Conservation (phyloP, 2,797 vertebrate genomes). For the Helarctos malayanus region DNA sequence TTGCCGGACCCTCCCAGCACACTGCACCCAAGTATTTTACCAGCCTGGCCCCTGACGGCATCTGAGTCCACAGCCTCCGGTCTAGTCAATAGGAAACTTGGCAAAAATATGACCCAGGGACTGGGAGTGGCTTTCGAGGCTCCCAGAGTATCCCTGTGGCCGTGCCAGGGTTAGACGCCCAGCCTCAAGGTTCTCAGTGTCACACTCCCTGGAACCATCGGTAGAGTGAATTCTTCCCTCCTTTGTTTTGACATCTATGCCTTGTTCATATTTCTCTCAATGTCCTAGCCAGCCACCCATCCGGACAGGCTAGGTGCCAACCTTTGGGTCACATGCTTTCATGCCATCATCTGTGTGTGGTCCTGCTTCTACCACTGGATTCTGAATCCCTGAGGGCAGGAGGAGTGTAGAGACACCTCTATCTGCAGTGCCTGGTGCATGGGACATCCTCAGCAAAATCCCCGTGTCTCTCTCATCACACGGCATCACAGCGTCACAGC, state of each 20-base stretch:
- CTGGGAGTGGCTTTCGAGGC: not conserved
- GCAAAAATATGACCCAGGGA: not conserved
- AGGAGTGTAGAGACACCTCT: not conserved
- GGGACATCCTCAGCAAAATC: not conserved
- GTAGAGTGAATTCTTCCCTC: not conserved
- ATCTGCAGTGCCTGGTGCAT: not conserved
- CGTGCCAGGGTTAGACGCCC: too few species aligned
- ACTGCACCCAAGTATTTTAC: too few species aligned
- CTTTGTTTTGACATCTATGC: not conserved
- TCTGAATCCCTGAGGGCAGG: not conserved
- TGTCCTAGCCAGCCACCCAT: too few species aligned
- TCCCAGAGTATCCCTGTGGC: accelerated
- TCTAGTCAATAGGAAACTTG: not conserved
- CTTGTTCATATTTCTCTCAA: not conserved
- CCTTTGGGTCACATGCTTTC: not conserved
- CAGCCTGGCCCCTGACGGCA: not conserved
- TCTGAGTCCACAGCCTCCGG: too few species aligned
- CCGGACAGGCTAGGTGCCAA: not conserved
- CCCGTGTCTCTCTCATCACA: not conserved
- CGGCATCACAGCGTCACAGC: accelerated
- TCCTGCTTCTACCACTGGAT: too few species aligned
- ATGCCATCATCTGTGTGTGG: not conserved
- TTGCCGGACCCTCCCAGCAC: not conserved
- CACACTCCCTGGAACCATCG: too few species aligned
- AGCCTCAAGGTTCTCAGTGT: accelerated